Evolutionary conservation across 1,140 invertebrate genomes (phyloP).

Genomic region (Dendroctonus valens): DNA sequence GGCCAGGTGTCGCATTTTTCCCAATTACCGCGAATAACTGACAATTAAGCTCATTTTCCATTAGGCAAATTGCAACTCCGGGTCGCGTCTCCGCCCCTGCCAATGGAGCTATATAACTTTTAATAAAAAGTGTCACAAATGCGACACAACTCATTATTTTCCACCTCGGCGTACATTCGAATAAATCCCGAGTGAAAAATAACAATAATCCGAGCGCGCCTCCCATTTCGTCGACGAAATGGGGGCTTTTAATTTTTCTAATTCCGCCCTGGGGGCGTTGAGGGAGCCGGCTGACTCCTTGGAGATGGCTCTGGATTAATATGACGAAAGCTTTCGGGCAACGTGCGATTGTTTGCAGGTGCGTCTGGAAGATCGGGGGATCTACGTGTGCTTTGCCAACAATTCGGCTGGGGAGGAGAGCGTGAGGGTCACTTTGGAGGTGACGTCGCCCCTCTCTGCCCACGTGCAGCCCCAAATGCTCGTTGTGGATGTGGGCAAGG

Average conservation of each 20-base stretch:
- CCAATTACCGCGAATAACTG: background rate
- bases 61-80: conserved; percentile 5
- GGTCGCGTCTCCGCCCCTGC: background rate
- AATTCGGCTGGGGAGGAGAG: conserved; percentile 83
- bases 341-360: conserved; percentile 47
- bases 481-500: conserved; percentile 78
- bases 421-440: conserved; percentile 67
- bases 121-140: conserved; percentile 23
- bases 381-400: conserved; percentile 84
- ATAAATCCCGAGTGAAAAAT: conserved; percentile 24
- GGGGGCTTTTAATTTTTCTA: conserved; percentile 18
- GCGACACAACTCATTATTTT: conserved; percentile 16
- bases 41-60: background rate
- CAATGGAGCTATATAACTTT: conserved; percentile 10
- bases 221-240: background rate
- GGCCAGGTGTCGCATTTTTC: background rate
- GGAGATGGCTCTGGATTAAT: background rate
- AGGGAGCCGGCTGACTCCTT: background rate
- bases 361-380: conserved; percentile 73
- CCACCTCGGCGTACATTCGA: conserved; percentile 2
- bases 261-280: conserved; percentile 1
- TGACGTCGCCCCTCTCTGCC: conserved; percentile 68
- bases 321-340: background rate
- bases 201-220: conserved; percentile 12
- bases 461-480: conserved; percentile 71